phyloP scores from a whole-genome alignment of 2,113 vertebrate species.

The Microcebus griseorufus region DNA sequence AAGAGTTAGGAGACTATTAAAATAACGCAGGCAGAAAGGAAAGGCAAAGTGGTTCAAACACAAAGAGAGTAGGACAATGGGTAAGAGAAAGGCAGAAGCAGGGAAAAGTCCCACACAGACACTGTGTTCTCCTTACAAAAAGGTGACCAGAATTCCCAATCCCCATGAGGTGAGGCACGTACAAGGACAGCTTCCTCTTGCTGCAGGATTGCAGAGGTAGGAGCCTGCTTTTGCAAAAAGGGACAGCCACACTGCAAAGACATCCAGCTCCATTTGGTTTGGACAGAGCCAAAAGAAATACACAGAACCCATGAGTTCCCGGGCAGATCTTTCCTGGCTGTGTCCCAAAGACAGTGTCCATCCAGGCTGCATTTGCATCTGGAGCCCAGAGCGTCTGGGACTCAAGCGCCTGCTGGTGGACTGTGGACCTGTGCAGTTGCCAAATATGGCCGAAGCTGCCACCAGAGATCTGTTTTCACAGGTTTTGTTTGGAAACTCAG shows the following conservation, averaged over 20 bases:
- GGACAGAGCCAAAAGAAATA: conserved; percentile 57
- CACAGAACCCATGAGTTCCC: background rate
- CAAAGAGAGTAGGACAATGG: accelerated
- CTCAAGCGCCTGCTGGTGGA: background rate
- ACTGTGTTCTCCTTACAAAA: background rate
- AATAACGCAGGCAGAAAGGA: background rate
- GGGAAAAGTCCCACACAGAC: background rate
- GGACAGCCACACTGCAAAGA: background rate
- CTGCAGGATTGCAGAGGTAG: background rate
- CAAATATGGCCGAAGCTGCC: conserved; percentile 62
- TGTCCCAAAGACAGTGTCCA: conserved; percentile 32
- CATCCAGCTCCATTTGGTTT: conserved; percentile 18
- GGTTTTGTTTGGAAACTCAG: conserved; percentile 79
- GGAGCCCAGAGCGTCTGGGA: background rate
- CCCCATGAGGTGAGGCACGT: accelerated
- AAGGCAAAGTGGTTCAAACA: background rate
- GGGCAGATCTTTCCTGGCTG: conserved; percentile 55
- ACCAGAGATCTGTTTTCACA: conserved; percentile 75
- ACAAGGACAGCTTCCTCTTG: background rate
- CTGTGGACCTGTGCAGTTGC: background rate
- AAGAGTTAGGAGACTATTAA: background rate
- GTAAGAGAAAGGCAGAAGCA: accelerated
- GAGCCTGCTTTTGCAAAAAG: background rate
- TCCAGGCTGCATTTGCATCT: background rate
- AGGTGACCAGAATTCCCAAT: no score